phyloP scores from a whole-genome alignment of 1,140 invertebrate species.

The Psilanteris sp. region DNA sequence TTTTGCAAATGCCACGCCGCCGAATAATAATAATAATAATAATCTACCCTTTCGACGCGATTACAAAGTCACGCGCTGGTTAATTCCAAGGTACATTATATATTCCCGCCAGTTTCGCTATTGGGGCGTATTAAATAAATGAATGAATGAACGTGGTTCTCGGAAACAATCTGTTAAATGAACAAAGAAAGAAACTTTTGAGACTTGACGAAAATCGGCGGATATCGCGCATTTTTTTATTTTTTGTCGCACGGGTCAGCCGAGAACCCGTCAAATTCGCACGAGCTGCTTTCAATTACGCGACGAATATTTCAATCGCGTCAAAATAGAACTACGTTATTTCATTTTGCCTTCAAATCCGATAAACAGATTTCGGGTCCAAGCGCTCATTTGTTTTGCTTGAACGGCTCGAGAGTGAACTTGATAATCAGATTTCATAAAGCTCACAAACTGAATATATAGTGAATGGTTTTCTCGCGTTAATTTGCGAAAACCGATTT shows the following conservation, averaged over 20 bases:
- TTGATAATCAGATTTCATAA: slow-evolving; percentile 23
- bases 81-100: slow-evolving; percentile 10
- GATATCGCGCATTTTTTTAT: slow-evolving; percentile 13
- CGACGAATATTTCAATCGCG: not conserved
- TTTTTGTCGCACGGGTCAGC: no score
- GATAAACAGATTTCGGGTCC: slow-evolving; percentile 24
- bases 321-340: slow-evolving; percentile 6
- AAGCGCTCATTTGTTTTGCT: slow-evolving; percentile 3
- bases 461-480: not conserved
- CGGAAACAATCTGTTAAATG: slow-evolving; percentile 23
- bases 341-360: slow-evolving; percentile 15
- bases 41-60: not conserved
- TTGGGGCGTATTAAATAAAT: slow-evolving; percentile 15
- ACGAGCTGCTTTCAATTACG: slow-evolving; percentile 6
- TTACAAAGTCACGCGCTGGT: not conserved
- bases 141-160: slow-evolving; percentile 15
- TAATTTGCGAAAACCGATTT: slow-evolving; percentile 1
- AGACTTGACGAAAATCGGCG: slow-evolving; percentile 8
- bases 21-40: not conserved
- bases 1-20: not conserved
- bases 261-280: slow-evolving; percentile 1
- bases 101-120: not conserved
- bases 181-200: not conserved
- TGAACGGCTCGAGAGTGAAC: not conserved
- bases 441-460: slow-evolving; percentile 5